Conservation (phyloP, 2,888 invertebrate genomes). For the Escarpia spicata region DNA sequence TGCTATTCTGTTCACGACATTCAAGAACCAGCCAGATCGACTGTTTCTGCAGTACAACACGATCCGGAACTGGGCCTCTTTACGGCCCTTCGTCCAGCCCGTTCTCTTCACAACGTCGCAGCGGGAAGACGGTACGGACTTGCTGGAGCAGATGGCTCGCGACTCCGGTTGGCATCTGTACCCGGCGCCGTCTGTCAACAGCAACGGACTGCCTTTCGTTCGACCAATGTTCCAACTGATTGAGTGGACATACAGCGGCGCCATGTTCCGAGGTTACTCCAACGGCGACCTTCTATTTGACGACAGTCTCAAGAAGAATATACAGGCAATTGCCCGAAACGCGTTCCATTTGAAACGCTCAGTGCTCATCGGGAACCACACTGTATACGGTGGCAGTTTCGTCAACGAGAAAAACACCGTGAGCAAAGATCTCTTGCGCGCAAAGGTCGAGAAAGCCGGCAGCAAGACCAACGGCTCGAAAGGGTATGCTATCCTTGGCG, state of each 20-base stretch:
- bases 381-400: not conserved
- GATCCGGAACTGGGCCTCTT: not conserved
- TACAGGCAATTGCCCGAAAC: not conserved
- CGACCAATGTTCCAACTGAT: not conserved
- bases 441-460: not conserved
- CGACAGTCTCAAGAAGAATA: not conserved
- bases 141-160: not conserved
- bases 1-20: not conserved
- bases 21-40: not conserved
- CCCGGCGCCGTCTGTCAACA: not conserved
- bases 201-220: not conserved
- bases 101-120: not conserved
- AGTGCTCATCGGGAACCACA: not conserved
- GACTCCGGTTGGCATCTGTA: not conserved
- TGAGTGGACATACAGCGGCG: not conserved
- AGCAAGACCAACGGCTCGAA: not conserved
- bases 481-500: not conserved
- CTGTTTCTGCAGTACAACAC: not conserved
- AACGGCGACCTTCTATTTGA: not conserved
- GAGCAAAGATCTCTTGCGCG: not conserved
- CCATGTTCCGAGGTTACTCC: not conserved
- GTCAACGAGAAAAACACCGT: not conserved
- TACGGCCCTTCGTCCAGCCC: not conserved
- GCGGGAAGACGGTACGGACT: not conserved
- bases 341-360: not conserved